Evolutionary conservation across 2,113 vertebrate species (phyloP).

Genomic region (Anolis carolinensis): DNA sequence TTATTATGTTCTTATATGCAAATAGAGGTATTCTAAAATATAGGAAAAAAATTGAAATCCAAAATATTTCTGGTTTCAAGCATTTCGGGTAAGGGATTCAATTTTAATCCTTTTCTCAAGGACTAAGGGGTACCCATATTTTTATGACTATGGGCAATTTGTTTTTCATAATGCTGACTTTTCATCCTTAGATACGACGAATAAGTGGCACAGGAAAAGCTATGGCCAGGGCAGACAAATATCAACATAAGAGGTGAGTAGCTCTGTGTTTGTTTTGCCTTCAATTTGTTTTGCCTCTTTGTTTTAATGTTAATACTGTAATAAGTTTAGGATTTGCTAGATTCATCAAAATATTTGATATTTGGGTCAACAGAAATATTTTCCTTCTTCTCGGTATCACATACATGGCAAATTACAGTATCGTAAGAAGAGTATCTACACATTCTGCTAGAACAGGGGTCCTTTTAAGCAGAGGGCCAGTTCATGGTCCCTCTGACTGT

Average conservation of each 20-base stretch:
- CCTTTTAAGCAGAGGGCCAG: too few relatives aligned
- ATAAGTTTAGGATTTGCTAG: constrained; percentile 1
- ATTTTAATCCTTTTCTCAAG: constrained; percentile 36
- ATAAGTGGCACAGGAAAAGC: constrained; percentile 97
- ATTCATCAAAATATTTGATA: not conserved
- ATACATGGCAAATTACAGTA: too few relatives aligned
- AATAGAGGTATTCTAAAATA: too few relatives aligned
- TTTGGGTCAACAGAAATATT: not conserved
- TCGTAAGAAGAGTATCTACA: too few relatives aligned
- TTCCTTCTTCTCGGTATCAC: not conserved
- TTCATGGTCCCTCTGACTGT: too few relatives aligned
- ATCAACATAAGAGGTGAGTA: constrained; percentile 92
- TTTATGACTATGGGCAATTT: constrained; percentile 37
- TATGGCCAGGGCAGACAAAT: constrained; percentile 91
- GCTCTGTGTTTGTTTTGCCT: constrained; percentile 11
- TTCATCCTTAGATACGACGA: constrained; percentile 82
- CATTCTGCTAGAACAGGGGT: too few relatives aligned
- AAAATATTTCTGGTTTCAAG: too few relatives aligned
- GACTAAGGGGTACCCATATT: constrained; percentile 18
- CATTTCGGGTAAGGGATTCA: too few relatives aligned
- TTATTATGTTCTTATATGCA: too few relatives aligned
- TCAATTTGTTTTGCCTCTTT: not conserved
- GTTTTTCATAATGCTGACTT: constrained; percentile 42
- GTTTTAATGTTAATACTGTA: constrained; percentile 26
- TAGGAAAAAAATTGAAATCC: too few relatives aligned